Base-by-base conservation (phyloP, 1,140 invertebrate species). In the Stenopsyche tienmushanensis region DNA sequence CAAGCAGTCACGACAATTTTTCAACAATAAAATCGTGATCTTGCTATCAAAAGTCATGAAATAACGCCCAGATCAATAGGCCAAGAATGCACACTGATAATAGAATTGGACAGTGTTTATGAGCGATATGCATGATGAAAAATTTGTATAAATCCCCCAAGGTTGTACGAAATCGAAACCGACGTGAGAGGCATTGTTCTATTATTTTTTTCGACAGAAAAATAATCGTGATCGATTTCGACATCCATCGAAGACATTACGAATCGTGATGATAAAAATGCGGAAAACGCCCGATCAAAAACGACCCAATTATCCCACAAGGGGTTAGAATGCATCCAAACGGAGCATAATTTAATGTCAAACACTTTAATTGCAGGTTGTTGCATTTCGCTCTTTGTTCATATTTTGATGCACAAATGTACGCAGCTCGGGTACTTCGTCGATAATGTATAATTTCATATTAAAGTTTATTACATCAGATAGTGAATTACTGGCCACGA, bases 341-440 rank as follows among this genome's bases (percentile, higher is more conserved):
- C 2, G n/a, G 9, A 17, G 18, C 2, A 15, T 42, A 15, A 42
- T 42, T 42, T 17, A 42, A 42, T 15, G n/a, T 42, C 18, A 1
- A 42, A 17, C 41, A 42, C 41, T 15, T 42, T 17, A 13, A 42
- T 15, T 8, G 34, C n/a, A 39, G 7, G 34, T 7, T 39, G 34
- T 17, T 15, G 18, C 41, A 39, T 8, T n/a, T 39, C 7, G 34
- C 7, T 8, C n/a, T 39, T n/a, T n/a, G n/a, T n/a, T n/a, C n/a
- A n/a, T n/a, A n/a, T n/a, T n/a, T n/a, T n/a, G 9, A 52, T 54
- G 39, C n/a, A 13, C 39, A 34, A 29, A 54, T 25, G 52, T 54
- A 54, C 39, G 52, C 25, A 29, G 52, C 21, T 25, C 20, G 52
- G 52, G 29, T 29, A 54, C 25, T 49, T n/a, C n/a, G n/a, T 5